Conservation (phyloP, 2,797 vertebrate genomes). For the Tympanoctomys barrerae region DNA sequence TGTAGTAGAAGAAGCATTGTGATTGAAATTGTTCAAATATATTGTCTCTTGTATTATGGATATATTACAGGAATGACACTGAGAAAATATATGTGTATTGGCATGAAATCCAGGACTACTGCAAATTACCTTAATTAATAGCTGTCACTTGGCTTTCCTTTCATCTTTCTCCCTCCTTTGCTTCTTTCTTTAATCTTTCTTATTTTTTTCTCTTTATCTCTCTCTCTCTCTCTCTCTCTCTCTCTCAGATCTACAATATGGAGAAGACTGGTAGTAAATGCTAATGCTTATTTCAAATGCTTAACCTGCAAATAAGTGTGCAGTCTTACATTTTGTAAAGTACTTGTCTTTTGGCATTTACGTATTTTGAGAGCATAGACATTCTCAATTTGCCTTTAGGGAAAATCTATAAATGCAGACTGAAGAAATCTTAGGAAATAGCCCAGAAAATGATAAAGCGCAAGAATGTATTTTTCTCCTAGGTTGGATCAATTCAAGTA, state of each 20-base stretch:
- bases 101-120: not conserved
- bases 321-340: not conserved
- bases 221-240: too few species aligned
- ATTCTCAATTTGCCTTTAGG: not conserved
- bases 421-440: slow-evolving; percentile 2
- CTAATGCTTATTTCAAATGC: not conserved
- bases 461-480: not conserved
- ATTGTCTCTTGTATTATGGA: not conserved
- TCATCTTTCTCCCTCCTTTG: not conserved
- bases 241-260: not conserved
- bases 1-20: not conserved
- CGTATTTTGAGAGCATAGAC: not conserved
- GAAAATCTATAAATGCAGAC: slow-evolving; percentile 20
- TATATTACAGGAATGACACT: not conserved
- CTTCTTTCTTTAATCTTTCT: not conserved
- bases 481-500: not conserved
- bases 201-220: not conserved
- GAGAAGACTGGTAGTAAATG: not conserved
- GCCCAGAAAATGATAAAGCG: not conserved
- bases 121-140: not conserved
- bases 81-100: not conserved
- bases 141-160: not conserved
- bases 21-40: not conserved
- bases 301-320: not conserved
- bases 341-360: not conserved